phyloP scores from a whole-genome alignment of 2,797 vertebrate species.

The Rhinichthys osculus region DNA sequence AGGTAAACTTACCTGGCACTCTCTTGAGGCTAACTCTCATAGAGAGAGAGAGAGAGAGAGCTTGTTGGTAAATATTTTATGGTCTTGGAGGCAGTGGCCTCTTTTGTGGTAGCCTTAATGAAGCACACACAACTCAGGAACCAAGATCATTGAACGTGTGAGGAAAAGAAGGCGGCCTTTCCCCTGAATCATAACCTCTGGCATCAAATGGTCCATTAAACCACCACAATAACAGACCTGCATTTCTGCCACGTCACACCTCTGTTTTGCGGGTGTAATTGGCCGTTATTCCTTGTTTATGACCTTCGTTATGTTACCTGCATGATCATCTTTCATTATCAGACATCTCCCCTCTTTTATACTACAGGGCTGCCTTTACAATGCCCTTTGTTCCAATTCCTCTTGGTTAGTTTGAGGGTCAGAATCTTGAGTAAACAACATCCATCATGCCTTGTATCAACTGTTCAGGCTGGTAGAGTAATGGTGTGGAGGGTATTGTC shows the following conservation, averaged over 20 bases:
- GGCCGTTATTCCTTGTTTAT: slow-evolving; percentile 18
- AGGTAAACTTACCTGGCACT: slow-evolving; percentile 55
- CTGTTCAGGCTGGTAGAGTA: not conserved
- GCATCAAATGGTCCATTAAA: slow-evolving; percentile 22
- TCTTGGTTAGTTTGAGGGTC: not conserved
- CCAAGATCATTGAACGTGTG: slow-evolving; percentile 16
- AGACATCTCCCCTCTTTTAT: slow-evolving; percentile 11
- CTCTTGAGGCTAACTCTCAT: slow-evolving; percentile 42
- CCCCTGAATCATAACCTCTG: slow-evolving; percentile 32
- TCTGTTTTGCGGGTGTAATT: slow-evolving; percentile 31
- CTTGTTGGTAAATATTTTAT: slow-evolving; percentile 76
- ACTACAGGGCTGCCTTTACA: slow-evolving; percentile 15
- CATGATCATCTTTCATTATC: slow-evolving; percentile 36
- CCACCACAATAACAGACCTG: slow-evolving; percentile 22
- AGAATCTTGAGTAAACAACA: not conserved
- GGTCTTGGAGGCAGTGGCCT: slow-evolving; percentile 63
- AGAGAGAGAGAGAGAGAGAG: slow-evolving; percentile 38
- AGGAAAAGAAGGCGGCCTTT: slow-evolving; percentile 18
- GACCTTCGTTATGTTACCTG: slow-evolving; percentile 32
- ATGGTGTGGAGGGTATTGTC: not conserved
- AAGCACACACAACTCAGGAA: slow-evolving; percentile 33
- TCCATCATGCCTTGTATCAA: not conserved
- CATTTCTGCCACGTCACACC: slow-evolving; percentile 43
- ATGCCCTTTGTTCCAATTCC: slow-evolving; percentile 2
- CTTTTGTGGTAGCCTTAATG: slow-evolving; percentile 63